These are phyloP conservation scores for Sipunculus nudus DNA, from an alignment of 2,888 invertebrate genomes.

Conservation along the genomic window DNA sequence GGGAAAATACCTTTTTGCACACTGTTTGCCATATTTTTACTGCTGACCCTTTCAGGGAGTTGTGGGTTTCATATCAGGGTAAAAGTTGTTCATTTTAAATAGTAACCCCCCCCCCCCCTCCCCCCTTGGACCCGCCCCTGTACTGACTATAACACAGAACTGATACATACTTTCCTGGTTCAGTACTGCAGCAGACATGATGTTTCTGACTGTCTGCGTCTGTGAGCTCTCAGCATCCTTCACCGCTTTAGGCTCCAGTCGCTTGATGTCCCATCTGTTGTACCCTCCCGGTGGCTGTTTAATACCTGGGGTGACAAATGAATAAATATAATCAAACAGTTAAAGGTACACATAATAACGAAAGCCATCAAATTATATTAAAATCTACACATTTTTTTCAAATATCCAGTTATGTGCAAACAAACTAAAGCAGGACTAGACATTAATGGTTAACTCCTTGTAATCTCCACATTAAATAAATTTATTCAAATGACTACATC, in stretches of 20 bases:
- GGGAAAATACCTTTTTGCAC: too few species aligned
- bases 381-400: slow-evolving; percentile 4
- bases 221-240: slow-evolving; percentile 29
- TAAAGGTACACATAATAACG: background rate
- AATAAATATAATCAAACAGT: background rate
- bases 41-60: too few species aligned
- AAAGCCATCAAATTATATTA: background rate
- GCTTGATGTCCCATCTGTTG: slow-evolving; percentile 53
- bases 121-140: too few species aligned
- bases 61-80: too few species aligned
- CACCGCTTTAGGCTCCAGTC: slow-evolving; percentile 31
- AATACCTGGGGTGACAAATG: slow-evolving; percentile 43
- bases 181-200: background rate
- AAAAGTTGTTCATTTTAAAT: too few species aligned
- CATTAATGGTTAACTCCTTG: too few species aligned
- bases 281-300: slow-evolving; percentile 54
- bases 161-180: background rate
- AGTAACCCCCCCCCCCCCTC: too few species aligned
- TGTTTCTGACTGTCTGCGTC: slow-evolving; percentile 15
- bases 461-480: too few species aligned
- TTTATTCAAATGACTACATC: too few species aligned
- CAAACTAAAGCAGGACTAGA: background rate
- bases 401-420: background rate
- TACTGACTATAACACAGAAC: too few species aligned
- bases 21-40: too few species aligned